phyloP scores from a whole-genome alignment of 2,797 vertebrate species.

The Chrysocyon brachyurus region DNA sequence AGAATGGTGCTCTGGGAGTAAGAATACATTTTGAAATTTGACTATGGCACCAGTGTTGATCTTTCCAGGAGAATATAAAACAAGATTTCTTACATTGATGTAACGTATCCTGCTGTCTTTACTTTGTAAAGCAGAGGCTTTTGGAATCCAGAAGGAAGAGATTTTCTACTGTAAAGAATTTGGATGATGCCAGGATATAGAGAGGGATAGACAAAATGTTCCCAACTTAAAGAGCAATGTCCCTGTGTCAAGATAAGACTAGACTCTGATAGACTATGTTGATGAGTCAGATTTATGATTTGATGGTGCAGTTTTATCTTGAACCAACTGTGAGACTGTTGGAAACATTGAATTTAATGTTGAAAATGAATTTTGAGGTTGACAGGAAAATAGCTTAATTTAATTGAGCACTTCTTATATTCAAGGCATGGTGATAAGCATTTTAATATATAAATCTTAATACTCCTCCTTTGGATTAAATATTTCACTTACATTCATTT shows the following conservation, averaged over 20 bases:
- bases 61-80: slow-evolving; percentile 2
- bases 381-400: neutral
- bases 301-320: neutral
- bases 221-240: neutral
- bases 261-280: neutral
- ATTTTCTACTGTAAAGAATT: neutral
- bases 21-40: slow-evolving; percentile 41
- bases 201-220: neutral
- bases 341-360: neutral
- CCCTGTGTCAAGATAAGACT: neutral
- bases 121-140: slow-evolving; percentile 4
- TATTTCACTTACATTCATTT: neutral
- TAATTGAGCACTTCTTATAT: neutral
- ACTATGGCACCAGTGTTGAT: neutral
- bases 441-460: slow-evolving; percentile 23
- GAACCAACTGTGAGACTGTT: neutral
- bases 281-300: neutral
- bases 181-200: neutral
- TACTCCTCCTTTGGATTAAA: neutral
- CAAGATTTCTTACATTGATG: slow-evolving; percentile 28
- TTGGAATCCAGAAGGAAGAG: neutral
- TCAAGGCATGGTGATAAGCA: neutral
- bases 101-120: neutral
- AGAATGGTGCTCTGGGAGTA: neutral
- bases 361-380: slow-evolving; percentile 7